Conservation (phyloP, 1,140 invertebrate genomes). For the Pristionchus pacificus region DNA sequence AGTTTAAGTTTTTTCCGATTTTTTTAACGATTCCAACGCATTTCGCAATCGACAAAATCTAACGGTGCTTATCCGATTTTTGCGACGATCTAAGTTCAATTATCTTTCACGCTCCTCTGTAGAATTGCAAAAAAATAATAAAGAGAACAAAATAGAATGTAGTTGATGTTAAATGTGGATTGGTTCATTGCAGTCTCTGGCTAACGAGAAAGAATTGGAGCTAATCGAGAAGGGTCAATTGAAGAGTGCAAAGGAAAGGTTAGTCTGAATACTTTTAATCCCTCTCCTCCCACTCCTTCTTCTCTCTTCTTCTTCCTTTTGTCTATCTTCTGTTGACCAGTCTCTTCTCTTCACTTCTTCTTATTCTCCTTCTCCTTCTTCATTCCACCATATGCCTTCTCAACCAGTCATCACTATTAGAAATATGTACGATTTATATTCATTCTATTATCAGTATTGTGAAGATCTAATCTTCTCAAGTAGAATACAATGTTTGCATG, state of each 20-base stretch:
- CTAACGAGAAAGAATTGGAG: slow-evolving; percentile 33
- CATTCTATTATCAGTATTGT: too few species aligned
- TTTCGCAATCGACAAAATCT: too few species aligned
- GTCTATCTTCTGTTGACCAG: neutral
- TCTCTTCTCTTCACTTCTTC: neutral
- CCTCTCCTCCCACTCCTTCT: too few species aligned
- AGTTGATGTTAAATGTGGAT: neutral
- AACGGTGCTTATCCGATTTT: too few species aligned
- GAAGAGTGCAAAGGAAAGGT: slow-evolving; percentile 48
- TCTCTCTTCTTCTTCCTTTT: neutral
- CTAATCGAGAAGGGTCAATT: slow-evolving; percentile 52
- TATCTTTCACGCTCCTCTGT: too few species aligned
- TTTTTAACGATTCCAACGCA: too few species aligned
- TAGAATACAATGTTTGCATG: neutral
- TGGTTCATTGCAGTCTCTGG: neutral
- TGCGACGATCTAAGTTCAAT: too few species aligned
- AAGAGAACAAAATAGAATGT: neutral
- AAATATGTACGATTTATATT: too few species aligned
- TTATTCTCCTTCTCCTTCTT: neutral
- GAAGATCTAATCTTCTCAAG: too few species aligned
- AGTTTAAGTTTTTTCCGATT: too few species aligned
- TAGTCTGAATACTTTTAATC: too few species aligned
- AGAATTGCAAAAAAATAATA: too few species aligned
- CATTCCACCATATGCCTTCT: neutral
- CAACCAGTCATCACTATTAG: neutral